Base-by-base conservation (phyloP, 2,797 vertebrate species). In the Phrynocephalus vlangalii region DNA sequence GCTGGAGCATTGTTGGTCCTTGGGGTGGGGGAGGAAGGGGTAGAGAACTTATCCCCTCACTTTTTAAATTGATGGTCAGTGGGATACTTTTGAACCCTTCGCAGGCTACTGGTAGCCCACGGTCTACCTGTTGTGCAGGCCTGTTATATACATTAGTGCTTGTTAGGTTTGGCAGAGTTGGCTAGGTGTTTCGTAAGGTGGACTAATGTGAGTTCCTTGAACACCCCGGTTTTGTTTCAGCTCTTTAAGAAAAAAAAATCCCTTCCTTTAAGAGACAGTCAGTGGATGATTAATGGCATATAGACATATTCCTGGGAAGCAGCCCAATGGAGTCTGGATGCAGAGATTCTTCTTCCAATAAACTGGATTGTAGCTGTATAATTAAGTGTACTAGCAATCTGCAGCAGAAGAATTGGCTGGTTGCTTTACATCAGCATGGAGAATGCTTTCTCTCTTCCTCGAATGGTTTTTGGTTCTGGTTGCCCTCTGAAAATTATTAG, bases 331-430 rank as follows among this genome's bases (percentile, higher is more conserved):
- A 83, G 88, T 79, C 83, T 79, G 88, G 86, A 15, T 60, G 73
- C 38, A 56, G 7, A 78, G 83, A 83, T 70, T 86, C 15, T 90
- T 89, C 78, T 87, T 90, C 89, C 84, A 10, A 28, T 79, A 88
- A 70, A 77, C 26, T 56, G 63, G 60, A 83, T 83, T 60, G 71
- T 77, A 79, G 63, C 38, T 81, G 88, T 13, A 70, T 56, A 87
- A 76, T 56, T 87, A 83, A 91, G 88, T 26, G 83, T 82, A 81
- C 86, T 82, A 63, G 68, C 15, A 79, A 9, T 44, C 77, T 84
- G 76, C 82, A 50, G 82, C 87, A 44, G 30, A 66, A 79, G 38
- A 50, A 28, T 6, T 79, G 82, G 76, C 75, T 72, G 52, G 30
- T 84, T 83, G 30, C 30, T 88, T 88, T 24, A 60, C 63, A 63